phyloP scores from a whole-genome alignment of 2,888 invertebrate species.

The Drosophila barbarae region DNA sequence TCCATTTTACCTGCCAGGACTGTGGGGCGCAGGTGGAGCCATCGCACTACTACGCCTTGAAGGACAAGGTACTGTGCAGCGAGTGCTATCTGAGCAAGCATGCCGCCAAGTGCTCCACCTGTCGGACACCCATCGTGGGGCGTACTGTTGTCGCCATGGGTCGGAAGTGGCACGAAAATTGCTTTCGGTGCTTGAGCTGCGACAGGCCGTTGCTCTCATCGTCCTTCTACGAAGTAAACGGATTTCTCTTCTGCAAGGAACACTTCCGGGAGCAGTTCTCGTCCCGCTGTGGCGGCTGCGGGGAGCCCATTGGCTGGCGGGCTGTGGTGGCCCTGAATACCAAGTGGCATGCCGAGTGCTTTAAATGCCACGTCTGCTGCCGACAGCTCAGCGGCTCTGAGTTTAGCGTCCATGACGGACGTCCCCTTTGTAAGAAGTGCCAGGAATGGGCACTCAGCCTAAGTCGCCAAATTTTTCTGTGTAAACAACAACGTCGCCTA shows the following conservation, averaged over 20 bases:
- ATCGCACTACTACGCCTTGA: slow-evolving; percentile 11
- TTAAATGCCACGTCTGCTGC: slow-evolving; percentile 28
- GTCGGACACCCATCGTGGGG: slow-evolving; percentile 11
- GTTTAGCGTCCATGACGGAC: slow-evolving; percentile 24
- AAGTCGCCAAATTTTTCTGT: neutral
- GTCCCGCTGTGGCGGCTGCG: slow-evolving; percentile 44
- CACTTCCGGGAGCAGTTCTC: slow-evolving; percentile 39
- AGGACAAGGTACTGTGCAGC: slow-evolving; percentile 32
- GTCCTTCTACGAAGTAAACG: slow-evolving; percentile 41
- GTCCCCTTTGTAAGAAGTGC: slow-evolving; percentile 32
- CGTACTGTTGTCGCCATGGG: slow-evolving; percentile 33
- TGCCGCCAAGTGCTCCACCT: slow-evolving; percentile 30
- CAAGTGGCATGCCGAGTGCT: slow-evolving; percentile 43
- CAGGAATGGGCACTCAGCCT: neutral
- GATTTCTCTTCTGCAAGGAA: slow-evolving; percentile 43
- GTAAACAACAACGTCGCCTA: neutral
- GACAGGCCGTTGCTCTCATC: slow-evolving; percentile 21
- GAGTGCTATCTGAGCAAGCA: slow-evolving; percentile 24
- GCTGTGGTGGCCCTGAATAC: slow-evolving; percentile 44
- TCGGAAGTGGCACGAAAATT: slow-evolving; percentile 47
- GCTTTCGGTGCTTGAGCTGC: slow-evolving; percentile 42
- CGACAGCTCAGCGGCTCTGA: slow-evolving; percentile 5
- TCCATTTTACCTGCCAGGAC: slow-evolving; percentile 39
- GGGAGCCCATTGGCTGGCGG: slow-evolving; percentile 21
- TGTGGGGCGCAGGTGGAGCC: slow-evolving; percentile 26